These are phyloP conservation scores for Oopsacas minuta DNA, from an alignment of 37 sponge, comb jelly and placozoan species.

Conservation along the genomic window DNA sequence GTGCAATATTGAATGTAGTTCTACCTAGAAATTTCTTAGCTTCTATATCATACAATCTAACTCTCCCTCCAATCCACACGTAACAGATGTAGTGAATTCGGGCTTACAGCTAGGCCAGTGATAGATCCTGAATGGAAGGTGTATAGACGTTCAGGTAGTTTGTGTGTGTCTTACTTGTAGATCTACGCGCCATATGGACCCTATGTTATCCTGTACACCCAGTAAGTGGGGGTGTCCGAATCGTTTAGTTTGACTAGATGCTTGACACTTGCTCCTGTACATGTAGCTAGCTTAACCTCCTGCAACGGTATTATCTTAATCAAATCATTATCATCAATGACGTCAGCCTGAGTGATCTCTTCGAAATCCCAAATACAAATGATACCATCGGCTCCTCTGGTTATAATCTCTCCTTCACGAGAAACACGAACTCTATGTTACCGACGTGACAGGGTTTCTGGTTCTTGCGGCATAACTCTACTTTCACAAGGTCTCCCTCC, in stretches of 20 bases:
- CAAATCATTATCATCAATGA: slow-evolving; percentile 76
- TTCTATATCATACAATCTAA: not conserved
- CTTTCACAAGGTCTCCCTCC: slow-evolving; percentile 98
- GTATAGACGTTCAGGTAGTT: slow-evolving; percentile 66
- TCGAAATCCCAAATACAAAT: slow-evolving; percentile 98
- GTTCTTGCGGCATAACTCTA: slow-evolving; percentile 69
- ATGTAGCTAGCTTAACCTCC: slow-evolving; percentile 63
- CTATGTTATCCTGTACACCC: slow-evolving; percentile 94
- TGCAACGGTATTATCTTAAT: slow-evolving; percentile 91
- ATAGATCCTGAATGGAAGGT: slow-evolving; percentile 78
- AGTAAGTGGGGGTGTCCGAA: slow-evolving; percentile 66
- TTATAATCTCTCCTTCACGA: slow-evolving; percentile 95
- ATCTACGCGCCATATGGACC: slow-evolving; percentile 93
- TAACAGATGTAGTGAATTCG: slow-evolving; percentile 46
- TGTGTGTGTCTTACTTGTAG: slow-evolving; percentile 71
- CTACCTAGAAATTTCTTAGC: not conserved
- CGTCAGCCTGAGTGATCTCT: slow-evolving; percentile 91
- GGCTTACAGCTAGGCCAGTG: slow-evolving; percentile 41
- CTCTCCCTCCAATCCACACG: slow-evolving; percentile 23
- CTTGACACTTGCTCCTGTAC: slow-evolving; percentile 54
- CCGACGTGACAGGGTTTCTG: slow-evolving; percentile 82
- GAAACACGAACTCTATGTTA: slow-evolving; percentile 70
- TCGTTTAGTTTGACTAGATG: slow-evolving; percentile 46
- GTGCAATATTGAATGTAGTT: slow-evolving; percentile 11
- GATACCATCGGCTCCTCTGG: slow-evolving; percentile 83